Base-by-base conservation (phyloP, 2,888 invertebrate species). In the Orthonychiurus folsomi region DNA sequence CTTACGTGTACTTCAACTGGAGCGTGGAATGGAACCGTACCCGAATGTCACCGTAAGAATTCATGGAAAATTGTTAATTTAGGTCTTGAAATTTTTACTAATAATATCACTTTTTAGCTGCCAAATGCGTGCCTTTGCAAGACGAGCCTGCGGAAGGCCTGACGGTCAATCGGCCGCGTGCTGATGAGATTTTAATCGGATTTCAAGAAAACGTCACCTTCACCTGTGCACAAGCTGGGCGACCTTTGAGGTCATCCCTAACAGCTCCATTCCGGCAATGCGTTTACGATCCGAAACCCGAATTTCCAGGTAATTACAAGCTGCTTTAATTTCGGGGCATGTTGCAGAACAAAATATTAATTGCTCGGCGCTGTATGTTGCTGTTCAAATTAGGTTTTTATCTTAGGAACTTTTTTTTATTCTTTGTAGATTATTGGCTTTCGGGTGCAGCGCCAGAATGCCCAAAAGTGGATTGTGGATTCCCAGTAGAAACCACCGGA, bases 371-470 rank as follows among this genome's bases (percentile, higher is more conserved):
- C n/a, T n/a, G n/a, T n/a, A n/a, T n/a, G n/a, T n/a, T n/a, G n/a
- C n/a, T n/a, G n/a, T n/a, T n/a, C n/a, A n/a, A n/a, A n/a, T n/a
- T n/a, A n/a, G n/a, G n/a, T n/a, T n/a, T n/a, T n/a, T n/a, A n/a
- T n/a, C n/a, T n/a, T n/a, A n/a, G n/a, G n/a, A n/a, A n/a, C n/a
- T n/a, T n/a, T n/a, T n/a, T n/a, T n/a, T n/a, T n/a, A n/a, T n/a
- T n/a, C n/a, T n/a, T n/a, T n/a, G n/a, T n/a, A n/a, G 89, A 91
- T 74, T 93, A 93, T 75, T 93, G 92, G 93, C 79, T 93, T 1
- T 91, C 93, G 60, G 93, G 93, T 59, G 81, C 85, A 54, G 83
- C 85, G 72, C 93, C 93, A 0, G 85, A 88, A 57, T 94, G 93
- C 75, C 92, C 92, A 1, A 82, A 93, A 72, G 84, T 87, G 60